Percentiles rank a stretch among this genome's conserved stretches.
Conservation (phyloP, 2,797 vertebrate genomes). For the Helostoma temminkii region DNA sequence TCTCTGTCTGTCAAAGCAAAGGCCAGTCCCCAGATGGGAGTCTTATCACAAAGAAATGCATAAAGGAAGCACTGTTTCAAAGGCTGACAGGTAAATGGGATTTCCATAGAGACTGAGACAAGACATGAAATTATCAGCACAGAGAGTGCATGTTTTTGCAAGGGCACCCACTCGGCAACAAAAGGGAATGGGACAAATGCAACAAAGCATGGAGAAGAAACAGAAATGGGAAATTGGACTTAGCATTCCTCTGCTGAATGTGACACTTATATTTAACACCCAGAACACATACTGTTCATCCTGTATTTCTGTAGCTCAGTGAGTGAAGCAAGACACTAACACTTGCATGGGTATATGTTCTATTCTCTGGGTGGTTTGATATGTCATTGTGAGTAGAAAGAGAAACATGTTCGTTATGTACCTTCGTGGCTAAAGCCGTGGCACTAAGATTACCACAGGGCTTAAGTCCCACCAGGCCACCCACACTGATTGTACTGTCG, state of each 20-base stretch:
- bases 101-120: constrained; percentile 60
- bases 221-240: constrained; percentile 29
- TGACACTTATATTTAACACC: constrained; percentile 26
- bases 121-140: constrained; percentile 60
- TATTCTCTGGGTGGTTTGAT: constrained; percentile 1
- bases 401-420: constrained; percentile 14
- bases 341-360: constrained; percentile 1
- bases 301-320: neutral
- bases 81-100: constrained; percentile 73
- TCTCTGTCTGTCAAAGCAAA: constrained; percentile 60
- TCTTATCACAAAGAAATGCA: constrained; percentile 72
- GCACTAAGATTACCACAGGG: neutral
- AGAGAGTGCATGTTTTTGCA: constrained; percentile 26
- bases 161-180: constrained; percentile 40
- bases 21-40: constrained; percentile 66
- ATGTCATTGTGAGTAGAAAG: constrained; percentile 21
- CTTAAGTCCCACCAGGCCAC: constrained; percentile 26
- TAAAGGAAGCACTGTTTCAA: constrained; percentile 61
- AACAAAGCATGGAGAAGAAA: constrained; percentile 26
- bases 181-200: constrained; percentile 22
- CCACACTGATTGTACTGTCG: constrained; percentile 13
- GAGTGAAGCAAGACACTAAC: constrained; percentile 9
- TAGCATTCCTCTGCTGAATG: constrained; percentile 22
- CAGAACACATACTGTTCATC: constrained; percentile 14
- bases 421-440: neutral